Evolutionary conservation across 37 sponge, comb jelly and placozoan species (phyloP).

Genomic region (Theonella swinhoei): DNA sequence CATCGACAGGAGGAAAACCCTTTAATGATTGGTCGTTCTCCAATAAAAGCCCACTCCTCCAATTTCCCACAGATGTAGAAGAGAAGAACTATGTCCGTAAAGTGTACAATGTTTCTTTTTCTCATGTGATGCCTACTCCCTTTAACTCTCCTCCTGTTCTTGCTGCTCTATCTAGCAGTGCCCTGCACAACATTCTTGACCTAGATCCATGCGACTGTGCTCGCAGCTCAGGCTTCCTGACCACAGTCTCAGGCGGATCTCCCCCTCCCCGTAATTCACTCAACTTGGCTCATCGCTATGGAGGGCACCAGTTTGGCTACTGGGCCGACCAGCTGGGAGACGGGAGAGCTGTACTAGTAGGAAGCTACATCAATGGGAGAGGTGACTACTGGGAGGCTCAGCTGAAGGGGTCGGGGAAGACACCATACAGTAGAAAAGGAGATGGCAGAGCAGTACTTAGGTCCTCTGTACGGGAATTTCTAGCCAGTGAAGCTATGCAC

Average conservation of each 20-base stretch:
- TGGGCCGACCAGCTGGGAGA: constrained; percentile 67
- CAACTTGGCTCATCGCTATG: constrained; percentile 41
- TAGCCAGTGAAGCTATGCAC: constrained; percentile 63
- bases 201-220: constrained; percentile 15
- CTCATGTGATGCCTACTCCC: constrained; percentile 25
- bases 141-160: background rate
- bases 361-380: constrained; percentile 39
- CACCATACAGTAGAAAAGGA: constrained; percentile 58
- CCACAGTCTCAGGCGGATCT: constrained; percentile 27
- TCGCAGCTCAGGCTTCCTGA: background rate
- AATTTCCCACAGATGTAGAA: constrained; percentile 31
- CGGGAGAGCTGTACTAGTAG: constrained; percentile 48
- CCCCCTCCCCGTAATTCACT: background rate
- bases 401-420: constrained; percentile 69
- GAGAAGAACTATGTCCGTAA: constrained; percentile 45
- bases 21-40: constrained; percentile 28
- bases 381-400: constrained; percentile 52
- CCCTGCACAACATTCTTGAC: constrained; percentile 29
- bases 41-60: background rate
- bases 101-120: constrained; percentile 35
- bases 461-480: constrained; percentile 53
- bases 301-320: constrained; percentile 58
- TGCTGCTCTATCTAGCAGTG: constrained; percentile 27
- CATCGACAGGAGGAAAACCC: too few species aligned
- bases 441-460: constrained; percentile 63